phyloP scores from a whole-genome alignment of 2,888 invertebrate genomes.

The Andricus curvator region DNA sequence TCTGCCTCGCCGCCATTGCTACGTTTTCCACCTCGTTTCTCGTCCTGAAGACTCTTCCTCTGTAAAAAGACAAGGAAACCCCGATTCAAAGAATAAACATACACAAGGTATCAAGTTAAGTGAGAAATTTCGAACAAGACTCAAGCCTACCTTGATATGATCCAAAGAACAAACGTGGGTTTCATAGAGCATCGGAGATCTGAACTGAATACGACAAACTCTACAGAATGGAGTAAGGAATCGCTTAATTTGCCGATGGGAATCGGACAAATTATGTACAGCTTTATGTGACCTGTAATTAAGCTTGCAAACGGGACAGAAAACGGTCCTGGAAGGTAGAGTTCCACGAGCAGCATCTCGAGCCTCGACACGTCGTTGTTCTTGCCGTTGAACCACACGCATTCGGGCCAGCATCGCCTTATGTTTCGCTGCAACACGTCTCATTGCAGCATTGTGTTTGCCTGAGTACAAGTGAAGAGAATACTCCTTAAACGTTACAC shows the following conservation, averaged over 20 bases:
- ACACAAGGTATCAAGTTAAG: background rate
- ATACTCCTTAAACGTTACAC: constrained; percentile 88
- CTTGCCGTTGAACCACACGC: constrained; percentile 89
- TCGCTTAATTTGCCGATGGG: constrained; percentile 91
- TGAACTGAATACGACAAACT: constrained; percentile 87
- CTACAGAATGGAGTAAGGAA: constrained; percentile 91
- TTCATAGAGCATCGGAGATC: constrained; percentile 92
- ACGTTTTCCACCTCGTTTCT: constrained; percentile 74
- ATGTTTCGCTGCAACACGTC: constrained; percentile 86
- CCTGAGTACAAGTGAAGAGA: constrained; percentile 86
- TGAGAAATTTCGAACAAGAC: background rate
- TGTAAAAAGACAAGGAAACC: constrained; percentile 65
- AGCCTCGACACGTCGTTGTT: constrained; percentile 88
- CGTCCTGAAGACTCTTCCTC: constrained; percentile 81
- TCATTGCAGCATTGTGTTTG: constrained; percentile 87
- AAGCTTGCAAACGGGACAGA: constrained; percentile 87
- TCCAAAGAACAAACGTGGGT: constrained; percentile 90
- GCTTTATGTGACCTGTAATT: constrained; percentile 88
- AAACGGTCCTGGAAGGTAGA: constrained; percentile 83
- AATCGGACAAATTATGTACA: constrained; percentile 88
- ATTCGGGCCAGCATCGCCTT: constrained; percentile 87
- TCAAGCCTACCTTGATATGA: constrained; percentile 85
- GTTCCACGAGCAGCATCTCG: constrained; percentile 82
- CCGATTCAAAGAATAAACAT: background rate
- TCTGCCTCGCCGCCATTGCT: constrained; percentile 77